These are phyloP conservation scores for Xestia c-nigrum DNA, from an alignment of 2,888 invertebrate species.

Conservation along the genomic window DNA sequence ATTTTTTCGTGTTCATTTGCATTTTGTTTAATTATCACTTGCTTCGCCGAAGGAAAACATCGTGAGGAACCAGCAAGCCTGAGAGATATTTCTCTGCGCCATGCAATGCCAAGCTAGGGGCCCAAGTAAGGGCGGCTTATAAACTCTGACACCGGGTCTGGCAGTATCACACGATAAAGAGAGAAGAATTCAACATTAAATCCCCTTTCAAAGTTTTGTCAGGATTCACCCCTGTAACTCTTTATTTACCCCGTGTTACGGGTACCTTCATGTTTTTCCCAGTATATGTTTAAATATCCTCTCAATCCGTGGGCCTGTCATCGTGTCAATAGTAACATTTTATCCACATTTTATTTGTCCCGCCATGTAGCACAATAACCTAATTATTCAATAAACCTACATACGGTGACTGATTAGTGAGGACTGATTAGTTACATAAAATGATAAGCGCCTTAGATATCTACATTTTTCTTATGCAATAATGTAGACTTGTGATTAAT, in stretches of 20 bases:
- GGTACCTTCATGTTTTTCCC: background rate
- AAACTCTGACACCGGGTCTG: too few relatives aligned
- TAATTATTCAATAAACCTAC: background rate
- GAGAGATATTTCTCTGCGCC: too few relatives aligned
- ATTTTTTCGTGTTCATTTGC: too few relatives aligned
- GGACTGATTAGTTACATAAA: background rate
- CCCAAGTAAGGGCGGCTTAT: too few relatives aligned
- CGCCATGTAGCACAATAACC: background rate
- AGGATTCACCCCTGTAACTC: background rate
- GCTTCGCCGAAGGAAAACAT: too few relatives aligned
- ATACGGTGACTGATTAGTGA: slow-evolving; percentile 5
- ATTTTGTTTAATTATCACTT: too few relatives aligned
- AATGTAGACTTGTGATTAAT: background rate
- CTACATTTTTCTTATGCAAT: background rate
- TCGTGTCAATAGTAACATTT: background rate
- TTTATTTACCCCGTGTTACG: background rate
- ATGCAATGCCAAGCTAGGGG: too few relatives aligned
- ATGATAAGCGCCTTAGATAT: background rate
- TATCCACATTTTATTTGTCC: background rate
- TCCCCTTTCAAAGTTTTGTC: background rate
- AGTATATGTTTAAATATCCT: too few relatives aligned
- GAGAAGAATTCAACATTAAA: background rate
- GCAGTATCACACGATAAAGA: too few relatives aligned
- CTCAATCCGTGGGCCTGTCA: background rate
- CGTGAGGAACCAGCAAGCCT: too few relatives aligned